phyloP scores from a whole-genome alignment of 2,113 vertebrate genomes.

The Elanoides forficatus region DNA sequence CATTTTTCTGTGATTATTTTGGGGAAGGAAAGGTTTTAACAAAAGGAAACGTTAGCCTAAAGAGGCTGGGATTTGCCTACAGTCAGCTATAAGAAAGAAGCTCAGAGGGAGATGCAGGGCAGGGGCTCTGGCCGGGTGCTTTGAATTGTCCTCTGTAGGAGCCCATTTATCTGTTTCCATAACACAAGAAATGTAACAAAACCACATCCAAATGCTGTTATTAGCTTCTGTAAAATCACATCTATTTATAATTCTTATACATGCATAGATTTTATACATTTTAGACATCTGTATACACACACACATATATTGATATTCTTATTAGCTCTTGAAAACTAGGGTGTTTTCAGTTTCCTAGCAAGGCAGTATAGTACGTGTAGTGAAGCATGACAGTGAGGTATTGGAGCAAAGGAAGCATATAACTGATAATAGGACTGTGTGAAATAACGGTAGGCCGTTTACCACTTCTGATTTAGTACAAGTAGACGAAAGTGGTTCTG shows the following conservation, averaged over 20 bases:
- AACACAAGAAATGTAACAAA: neutral
- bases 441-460: neutral
- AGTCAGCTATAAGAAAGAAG: neutral
- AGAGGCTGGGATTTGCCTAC: neutral
- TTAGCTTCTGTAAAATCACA: neutral
- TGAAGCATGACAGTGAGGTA: neutral
- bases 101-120: neutral
- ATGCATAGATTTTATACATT: neutral
- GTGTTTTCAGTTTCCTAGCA: neutral
- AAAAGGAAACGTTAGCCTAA: neutral
- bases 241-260: neutral
- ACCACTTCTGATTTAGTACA: neutral
- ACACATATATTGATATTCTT: neutral
- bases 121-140: neutral
- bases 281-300: neutral
- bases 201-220: neutral
- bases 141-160: neutral
- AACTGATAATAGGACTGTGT: neutral
- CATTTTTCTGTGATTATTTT: slow-evolving; percentile 17
- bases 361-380: neutral
- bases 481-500: neutral
- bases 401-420: neutral
- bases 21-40: neutral
- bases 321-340: neutral
- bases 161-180: neutral